phyloP scores from a whole-genome alignment of 2,797 vertebrate species.

The Danio aesculapii region DNA sequence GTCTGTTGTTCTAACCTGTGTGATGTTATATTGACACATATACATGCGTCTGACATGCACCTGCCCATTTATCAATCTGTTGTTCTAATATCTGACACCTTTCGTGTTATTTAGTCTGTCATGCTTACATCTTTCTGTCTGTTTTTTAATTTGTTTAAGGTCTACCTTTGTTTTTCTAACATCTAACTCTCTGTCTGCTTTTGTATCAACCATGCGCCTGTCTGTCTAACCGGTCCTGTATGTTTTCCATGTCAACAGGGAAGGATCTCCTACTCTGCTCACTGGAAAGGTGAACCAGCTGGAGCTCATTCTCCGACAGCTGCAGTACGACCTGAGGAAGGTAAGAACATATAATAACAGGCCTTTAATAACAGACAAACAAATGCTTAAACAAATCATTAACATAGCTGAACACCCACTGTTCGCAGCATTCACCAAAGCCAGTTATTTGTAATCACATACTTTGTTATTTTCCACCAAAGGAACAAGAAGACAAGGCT shows the following conservation, averaged over 20 bases:
- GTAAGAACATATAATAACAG: conserved; percentile 67
- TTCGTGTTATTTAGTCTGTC: no score
- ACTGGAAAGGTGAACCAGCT: conserved; percentile 89
- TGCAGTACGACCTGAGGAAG: conserved; percentile 86
- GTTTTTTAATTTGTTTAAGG: no score
- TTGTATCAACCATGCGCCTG: background rate
- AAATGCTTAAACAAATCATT: conserved; percentile 6
- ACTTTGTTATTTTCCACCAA: conserved; percentile 1
- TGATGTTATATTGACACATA: no score
- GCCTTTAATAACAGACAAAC: conserved; percentile 22
- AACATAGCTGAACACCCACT: background rate
- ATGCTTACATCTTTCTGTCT: background rate
- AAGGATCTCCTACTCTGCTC: conserved; percentile 77
- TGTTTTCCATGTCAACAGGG: conserved; percentile 66
- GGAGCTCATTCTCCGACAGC: conserved; percentile 84
- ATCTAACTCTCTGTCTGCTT: background rate
- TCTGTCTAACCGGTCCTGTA: background rate
- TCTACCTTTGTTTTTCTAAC: background rate
- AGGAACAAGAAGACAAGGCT: conserved; percentile 90
- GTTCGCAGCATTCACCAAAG: background rate
- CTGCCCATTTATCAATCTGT: background rate
- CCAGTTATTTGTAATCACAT: conserved; percentile 4
- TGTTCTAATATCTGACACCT: no score
- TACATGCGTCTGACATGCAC: background rate
- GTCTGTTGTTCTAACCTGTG: background rate